These are phyloP conservation scores for Bambusicola thoracicus DNA, from an alignment of 2,113 vertebrate species.

Conservation along the genomic window DNA sequence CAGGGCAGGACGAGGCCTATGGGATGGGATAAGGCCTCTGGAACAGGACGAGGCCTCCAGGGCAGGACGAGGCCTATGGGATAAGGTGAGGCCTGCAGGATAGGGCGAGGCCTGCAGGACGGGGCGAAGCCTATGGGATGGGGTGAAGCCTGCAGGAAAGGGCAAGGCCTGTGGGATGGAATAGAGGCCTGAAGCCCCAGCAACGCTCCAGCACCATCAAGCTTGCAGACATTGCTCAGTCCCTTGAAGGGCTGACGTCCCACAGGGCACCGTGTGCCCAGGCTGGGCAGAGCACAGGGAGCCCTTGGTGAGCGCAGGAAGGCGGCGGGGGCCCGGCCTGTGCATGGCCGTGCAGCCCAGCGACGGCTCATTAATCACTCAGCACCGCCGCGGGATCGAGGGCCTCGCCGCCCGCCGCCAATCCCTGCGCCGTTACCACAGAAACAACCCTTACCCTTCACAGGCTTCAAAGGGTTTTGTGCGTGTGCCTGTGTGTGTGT, in stretches of 20 bases:
- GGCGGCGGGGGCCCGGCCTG: rapidly evolving
- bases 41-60: not conserved
- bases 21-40: not conserved
- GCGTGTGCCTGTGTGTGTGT: constrained; percentile 52
- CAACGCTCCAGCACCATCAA: not conserved
- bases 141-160: rapidly evolving
- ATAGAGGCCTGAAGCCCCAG: not conserved
- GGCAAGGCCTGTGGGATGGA: not conserved
- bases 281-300: rapidly evolving
- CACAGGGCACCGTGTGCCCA: not conserved
- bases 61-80: not conserved
- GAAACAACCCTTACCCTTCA: constrained; percentile 85
- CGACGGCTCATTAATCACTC: constrained; percentile 75
- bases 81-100: not conserved
- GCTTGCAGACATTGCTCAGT: not conserved
- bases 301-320: rapidly evolving
- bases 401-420: constrained; percentile 67
- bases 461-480: constrained; percentile 77
- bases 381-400: constrained; percentile 67
- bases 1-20: too few relatives aligned
- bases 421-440: constrained; percentile 79
- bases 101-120: too few relatives aligned
- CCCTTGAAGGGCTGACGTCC: not conserved
- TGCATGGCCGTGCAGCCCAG: not conserved
- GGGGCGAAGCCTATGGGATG: not conserved